A percentile compares a stretch with the other conserved stretches of the same genome.
Conservation (phyloP, 2,888 invertebrate genomes). For the Pachycephus smyrnensis region DNA sequence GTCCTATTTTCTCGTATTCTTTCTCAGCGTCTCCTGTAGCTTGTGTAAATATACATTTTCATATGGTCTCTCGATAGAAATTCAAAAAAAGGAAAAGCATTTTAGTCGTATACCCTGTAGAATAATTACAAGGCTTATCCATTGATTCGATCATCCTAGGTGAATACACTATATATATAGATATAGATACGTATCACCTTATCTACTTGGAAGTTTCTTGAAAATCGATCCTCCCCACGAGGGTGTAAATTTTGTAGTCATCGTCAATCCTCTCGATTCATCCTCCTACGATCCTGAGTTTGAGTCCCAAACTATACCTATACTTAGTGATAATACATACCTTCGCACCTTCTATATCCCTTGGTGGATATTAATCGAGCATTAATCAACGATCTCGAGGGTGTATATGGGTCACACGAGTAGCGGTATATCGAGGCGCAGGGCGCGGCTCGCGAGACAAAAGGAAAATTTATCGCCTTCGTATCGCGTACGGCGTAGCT, state of each 20-base stretch:
- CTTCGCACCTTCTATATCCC: background rate
- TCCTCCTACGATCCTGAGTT: background rate
- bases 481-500: constrained; percentile 17
- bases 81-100: background rate
- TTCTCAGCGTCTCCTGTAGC: background rate
- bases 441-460: constrained; percentile 52
- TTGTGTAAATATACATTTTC: background rate
- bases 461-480: constrained; percentile 48
- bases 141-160: background rate
- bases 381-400: constrained; percentile 47
- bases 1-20: background rate
- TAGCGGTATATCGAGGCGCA: constrained; percentile 44
- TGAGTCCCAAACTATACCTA: background rate
- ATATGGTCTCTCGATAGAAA: background rate
- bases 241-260: background rate
- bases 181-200: background rate
- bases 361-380: constrained; percentile 44
- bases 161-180: background rate
- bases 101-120: background rate
- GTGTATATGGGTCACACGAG: constrained; percentile 55
- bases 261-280: background rate
- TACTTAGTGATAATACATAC: background rate
- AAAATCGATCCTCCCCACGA: no score
- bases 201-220: background rate
- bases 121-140: background rate